phyloP scores from a whole-genome alignment of 2,888 invertebrate genomes.

The Lagria hirta region DNA sequence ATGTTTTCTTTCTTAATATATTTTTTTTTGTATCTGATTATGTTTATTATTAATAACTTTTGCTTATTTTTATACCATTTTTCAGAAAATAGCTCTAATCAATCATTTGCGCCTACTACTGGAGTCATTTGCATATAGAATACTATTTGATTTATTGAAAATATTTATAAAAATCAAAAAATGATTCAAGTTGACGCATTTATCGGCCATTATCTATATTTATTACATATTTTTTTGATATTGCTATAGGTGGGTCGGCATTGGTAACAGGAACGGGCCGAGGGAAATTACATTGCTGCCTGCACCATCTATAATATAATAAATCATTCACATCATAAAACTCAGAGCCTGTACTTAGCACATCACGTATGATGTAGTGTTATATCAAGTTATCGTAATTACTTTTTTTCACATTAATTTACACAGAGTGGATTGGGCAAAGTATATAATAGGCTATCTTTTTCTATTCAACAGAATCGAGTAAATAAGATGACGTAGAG shows the following conservation, averaged over 20 bases:
- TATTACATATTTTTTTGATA: slow-evolving; percentile 21
- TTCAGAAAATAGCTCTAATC: too few species aligned
- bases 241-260: slow-evolving; percentile 25
- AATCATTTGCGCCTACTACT: too few species aligned
- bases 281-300: slow-evolving; percentile 32
- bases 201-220: slow-evolving; percentile 19
- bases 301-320: slow-evolving; percentile 41
- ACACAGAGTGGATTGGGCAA: slow-evolving; percentile 19
- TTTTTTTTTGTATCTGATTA: too few species aligned
- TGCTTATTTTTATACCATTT: too few species aligned
- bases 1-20: too few species aligned
- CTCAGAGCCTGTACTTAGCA: slow-evolving; percentile 47
- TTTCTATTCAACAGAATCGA: slow-evolving; percentile 5
- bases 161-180: slow-evolving; percentile 14
- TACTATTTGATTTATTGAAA: slow-evolving; percentile 12
- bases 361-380: slow-evolving; percentile 52
- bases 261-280: slow-evolving; percentile 22
- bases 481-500: slow-evolving; percentile 3
- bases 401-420: slow-evolving; percentile 37
- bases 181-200: slow-evolving; percentile 10
- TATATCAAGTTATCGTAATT: slow-evolving; percentile 45
- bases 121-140: too few species aligned
- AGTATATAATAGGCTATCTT: slow-evolving; percentile 27
- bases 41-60: too few species aligned
- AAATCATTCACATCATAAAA: slow-evolving; percentile 42